These are phyloP conservation scores for Chauna torquata DNA, from an alignment of 2,113 vertebrate species.

Conservation along the genomic window DNA sequence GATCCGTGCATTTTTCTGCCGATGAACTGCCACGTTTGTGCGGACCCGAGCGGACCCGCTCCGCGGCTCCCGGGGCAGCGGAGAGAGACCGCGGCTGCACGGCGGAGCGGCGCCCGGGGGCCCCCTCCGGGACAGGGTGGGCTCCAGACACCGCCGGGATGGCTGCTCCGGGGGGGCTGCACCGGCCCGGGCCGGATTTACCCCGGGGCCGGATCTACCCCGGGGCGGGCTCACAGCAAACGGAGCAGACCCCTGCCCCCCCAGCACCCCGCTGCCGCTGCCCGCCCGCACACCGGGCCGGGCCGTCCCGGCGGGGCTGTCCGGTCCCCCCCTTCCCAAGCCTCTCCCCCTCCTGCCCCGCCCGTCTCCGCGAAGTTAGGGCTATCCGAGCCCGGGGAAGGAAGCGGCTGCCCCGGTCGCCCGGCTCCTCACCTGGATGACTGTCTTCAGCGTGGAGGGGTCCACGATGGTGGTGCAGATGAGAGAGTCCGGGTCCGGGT, in stretches of 20 bases:
- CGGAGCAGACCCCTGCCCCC: accelerated
- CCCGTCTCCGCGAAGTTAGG: background rate
- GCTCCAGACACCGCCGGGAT: background rate
- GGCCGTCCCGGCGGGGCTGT: background rate
- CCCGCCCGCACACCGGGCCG: accelerated
- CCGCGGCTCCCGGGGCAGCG: no score
- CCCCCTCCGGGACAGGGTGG: background rate
- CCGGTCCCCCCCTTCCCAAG: background rate
- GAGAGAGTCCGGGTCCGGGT: slow-evolving; percentile 70
- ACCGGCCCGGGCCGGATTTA: background rate
- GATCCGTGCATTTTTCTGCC: background rate
- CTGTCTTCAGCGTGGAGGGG: slow-evolving; percentile 80
- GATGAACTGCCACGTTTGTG: background rate
- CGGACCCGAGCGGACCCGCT: background rate
- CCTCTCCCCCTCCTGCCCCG: background rate
- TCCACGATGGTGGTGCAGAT: slow-evolving; percentile 88
- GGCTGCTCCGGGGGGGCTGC: no score
- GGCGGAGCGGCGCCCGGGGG: background rate
- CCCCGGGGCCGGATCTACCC: background rate
- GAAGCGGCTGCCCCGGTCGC: background rate
- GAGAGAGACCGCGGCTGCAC: accelerated
- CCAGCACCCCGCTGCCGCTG: no score
- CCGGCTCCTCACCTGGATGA: slow-evolving; percentile 86
- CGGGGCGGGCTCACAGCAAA: background rate
- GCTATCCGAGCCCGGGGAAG: background rate